These are phyloP conservation scores for Drosophila santomea DNA, from an alignment of 1,140 invertebrate species.

Conservation along the genomic window DNA sequence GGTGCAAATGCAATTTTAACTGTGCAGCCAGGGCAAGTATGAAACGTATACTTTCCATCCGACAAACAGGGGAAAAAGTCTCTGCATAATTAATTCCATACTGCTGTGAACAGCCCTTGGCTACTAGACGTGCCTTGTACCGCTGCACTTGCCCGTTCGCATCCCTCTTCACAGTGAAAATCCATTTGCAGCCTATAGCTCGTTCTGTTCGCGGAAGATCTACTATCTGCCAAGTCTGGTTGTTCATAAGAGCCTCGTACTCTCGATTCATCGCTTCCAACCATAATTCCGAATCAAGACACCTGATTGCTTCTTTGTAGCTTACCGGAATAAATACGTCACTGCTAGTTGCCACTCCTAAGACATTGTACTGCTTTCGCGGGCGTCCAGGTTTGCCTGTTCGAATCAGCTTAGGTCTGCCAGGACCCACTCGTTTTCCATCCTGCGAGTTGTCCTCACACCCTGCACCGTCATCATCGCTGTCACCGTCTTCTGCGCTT, in stretches of 20 bases:
- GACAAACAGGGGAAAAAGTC: not conserved
- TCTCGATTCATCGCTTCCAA: no score
- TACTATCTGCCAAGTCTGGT: not conserved
- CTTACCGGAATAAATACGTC: no score
- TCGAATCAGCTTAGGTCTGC: not conserved
- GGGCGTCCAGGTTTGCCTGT: not conserved
- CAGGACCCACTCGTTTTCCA: not conserved
- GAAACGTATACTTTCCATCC: constrained; percentile 1
- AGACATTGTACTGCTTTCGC: not conserved
- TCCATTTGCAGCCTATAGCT: constrained; percentile 2
- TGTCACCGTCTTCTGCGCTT: no score
- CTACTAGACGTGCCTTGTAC: no score
- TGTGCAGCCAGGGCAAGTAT: not conserved
- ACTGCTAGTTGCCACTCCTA: not conserved
- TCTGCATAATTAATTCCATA: not conserved
- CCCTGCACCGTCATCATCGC: no score
- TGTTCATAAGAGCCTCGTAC: not conserved
- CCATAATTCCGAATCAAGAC: no score
- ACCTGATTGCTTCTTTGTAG: no score
- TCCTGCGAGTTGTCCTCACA: no score
- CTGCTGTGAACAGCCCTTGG: no score
- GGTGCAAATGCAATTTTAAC: constrained; percentile 2
- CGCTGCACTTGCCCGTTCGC: no score
- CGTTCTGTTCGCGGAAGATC: not conserved
- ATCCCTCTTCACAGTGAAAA: not conserved